Evolutionary conservation across 92 coral and sea anemone species (phyloP).

Genomic region (Palythoa grandiflora): DNA sequence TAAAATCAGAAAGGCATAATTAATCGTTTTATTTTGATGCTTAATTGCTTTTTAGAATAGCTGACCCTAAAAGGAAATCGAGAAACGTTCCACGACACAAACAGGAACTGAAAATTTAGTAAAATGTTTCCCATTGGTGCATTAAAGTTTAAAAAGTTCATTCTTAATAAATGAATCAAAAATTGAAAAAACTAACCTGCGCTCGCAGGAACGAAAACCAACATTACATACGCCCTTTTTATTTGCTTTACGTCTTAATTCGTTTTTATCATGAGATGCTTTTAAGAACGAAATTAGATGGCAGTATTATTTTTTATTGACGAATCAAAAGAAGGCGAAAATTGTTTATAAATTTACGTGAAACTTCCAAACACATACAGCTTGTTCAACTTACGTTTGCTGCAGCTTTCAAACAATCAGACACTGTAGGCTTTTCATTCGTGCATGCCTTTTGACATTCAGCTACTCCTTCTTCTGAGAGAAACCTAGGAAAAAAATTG

Average conservation of each 20-base stretch:
- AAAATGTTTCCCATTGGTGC: slow-evolving; percentile 50
- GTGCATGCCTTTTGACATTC: slow-evolving; percentile 88
- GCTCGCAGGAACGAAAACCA: slow-evolving; percentile 43
- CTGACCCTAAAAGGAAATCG: slow-evolving; percentile 21
- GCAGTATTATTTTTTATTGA: not conserved
- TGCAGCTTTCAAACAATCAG: slow-evolving; percentile 90
- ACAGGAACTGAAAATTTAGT: slow-evolving; percentile 49
- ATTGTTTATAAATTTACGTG: slow-evolving; percentile 31
- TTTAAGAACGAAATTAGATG: not conserved
- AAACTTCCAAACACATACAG: not conserved
- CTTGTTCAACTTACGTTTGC: slow-evolving; percentile 79
- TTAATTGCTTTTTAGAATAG: not conserved
- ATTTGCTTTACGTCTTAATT: not conserved
- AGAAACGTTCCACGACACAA: slow-evolving; percentile 34
- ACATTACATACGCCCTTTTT: slow-evolving; percentile 42
- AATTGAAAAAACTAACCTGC: slow-evolving; percentile 72
- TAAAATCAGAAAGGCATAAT: not conserved
- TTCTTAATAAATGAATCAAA: slow-evolving; percentile 88
- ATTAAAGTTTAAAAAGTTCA: slow-evolving; percentile 93
- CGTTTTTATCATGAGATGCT: not conserved
- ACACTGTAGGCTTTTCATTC: slow-evolving; percentile 81
- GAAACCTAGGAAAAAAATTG: slow-evolving; percentile 75
- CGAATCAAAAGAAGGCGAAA: not conserved
- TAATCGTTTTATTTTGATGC: slow-evolving; percentile 4
- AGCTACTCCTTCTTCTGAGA: slow-evolving; percentile 93